Percentiles rank a stretch among this genome's conserved stretches.
phyloP scores from a whole-genome alignment of 2,888 invertebrate genomes.

The Netelia melanura region DNA sequence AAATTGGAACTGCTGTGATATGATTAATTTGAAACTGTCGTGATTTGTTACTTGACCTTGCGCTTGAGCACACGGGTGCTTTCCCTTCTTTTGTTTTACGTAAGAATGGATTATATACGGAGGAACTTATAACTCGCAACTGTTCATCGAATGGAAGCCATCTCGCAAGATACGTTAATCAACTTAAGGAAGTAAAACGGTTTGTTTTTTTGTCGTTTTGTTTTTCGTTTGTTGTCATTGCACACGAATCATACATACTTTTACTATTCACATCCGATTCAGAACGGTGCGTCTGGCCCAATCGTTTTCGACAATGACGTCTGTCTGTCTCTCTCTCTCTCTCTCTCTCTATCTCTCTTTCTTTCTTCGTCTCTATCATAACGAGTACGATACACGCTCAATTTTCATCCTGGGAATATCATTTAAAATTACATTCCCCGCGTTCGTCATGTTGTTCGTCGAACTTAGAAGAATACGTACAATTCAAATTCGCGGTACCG shows the following conservation, averaged over 20 bases:
- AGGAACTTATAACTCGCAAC: constrained; percentile 48
- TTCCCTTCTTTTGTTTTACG: constrained; percentile 32
- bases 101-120: constrained; percentile 48
- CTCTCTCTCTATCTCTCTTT: background rate
- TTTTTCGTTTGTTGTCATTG: constrained; percentile 69
- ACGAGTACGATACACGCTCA: background rate
- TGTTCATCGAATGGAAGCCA: constrained; percentile 45
- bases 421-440: background rate
- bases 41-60: constrained; percentile 49
- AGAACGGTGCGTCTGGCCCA: background rate
- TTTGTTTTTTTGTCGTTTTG: constrained; percentile 14
- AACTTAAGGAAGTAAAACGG: constrained; percentile 26
- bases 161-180: constrained; percentile 36
- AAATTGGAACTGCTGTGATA: constrained; percentile 24
- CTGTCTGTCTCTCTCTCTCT: too few species aligned
- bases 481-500: background rate
- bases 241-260: constrained; percentile 75
- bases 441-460: background rate
- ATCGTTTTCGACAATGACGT: background rate
- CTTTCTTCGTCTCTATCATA: background rate
- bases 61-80: constrained; percentile 33
- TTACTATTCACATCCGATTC: constrained; percentile 62
- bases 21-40: constrained; percentile 14
- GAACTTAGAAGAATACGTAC: background rate
- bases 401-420: background rate